A percentile compares a stretch with the other conserved stretches of the same genome.
These are phyloP conservation scores for Hydropsyche tenuis DNA, from an alignment of 1,140 invertebrate species.

Conservation along the genomic window DNA sequence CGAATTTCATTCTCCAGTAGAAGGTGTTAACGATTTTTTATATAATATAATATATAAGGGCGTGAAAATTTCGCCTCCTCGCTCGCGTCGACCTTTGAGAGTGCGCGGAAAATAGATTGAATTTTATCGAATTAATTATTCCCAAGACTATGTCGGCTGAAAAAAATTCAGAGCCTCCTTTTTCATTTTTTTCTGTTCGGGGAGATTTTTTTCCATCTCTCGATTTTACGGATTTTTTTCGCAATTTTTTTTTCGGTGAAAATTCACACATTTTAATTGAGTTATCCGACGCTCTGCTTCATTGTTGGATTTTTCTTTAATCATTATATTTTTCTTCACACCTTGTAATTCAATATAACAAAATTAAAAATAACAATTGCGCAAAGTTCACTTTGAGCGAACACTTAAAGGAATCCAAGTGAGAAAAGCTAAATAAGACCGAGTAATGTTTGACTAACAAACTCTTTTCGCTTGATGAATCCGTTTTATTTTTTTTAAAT, in stretches of 20 bases:
- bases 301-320: slow-evolving; percentile 19
- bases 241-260: background rate
- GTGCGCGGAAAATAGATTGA: slow-evolving; percentile 20
- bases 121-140: slow-evolving; percentile 34
- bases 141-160: slow-evolving; percentile 21
- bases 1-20: slow-evolving; percentile 6
- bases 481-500: too few species aligned
- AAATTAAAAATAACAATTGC: slow-evolving; percentile 20
- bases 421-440: too few species aligned
- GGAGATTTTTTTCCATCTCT: background rate
- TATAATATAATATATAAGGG: background rate
- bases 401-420: background rate
- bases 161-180: slow-evolving; percentile 24
- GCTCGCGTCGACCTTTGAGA: slow-evolving; percentile 11
- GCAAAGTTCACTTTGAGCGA: background rate
- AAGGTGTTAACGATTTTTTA: slow-evolving; percentile 18
- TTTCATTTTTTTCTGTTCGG: background rate
- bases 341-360: slow-evolving; percentile 18
- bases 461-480: too few species aligned
- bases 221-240: background rate
- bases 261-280: slow-evolving; percentile 28
- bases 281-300: slow-evolving; percentile 15
- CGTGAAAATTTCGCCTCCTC: background rate
- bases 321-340: slow-evolving; percentile 20
- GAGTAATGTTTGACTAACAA: too few species aligned